Evolutionary conservation across 1,140 invertebrate genomes (phyloP), one percentile per base, ranked within the genome.

Genomic region (Drosophila nasuta): DNA sequence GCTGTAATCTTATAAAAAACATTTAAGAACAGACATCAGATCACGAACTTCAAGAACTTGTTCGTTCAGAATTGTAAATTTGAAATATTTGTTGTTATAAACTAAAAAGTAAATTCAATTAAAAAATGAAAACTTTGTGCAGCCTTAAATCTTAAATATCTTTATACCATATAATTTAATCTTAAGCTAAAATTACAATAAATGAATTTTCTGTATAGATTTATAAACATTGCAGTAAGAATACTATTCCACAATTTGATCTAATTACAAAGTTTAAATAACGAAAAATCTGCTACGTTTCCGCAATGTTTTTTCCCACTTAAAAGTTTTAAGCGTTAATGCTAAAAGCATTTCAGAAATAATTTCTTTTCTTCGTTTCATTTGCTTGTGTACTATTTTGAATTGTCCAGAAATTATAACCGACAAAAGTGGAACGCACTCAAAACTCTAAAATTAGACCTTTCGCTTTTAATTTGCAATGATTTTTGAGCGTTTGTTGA

Each of bases 21-120:
- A 13, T 13, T 13, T 58, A 15, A 38, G 45, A 67, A 59, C 65
- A 48, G 11, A n/a, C 25, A 63, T 10, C 28, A 20, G 11, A 13
- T 4, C 57, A 60, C 45, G 59, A 63, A 20, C 15, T 63, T 5
- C 5, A 38, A 17, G 3, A 33, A 15, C 20, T 59, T 45, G 57
- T 5, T 3, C 2, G n/a, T 6, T 11, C 10, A 45, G 45, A n/a
- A 45, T 54, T 54, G 15, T 8, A 35, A 30, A 30, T 20, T 54
- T 13, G 6, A 5, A 15, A 17, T 10, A 10, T 6, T 17, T 3
- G 1, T 13, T 11, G 1, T 43, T 13, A 5, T 3, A 43, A 43
- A 43, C 4, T 13, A 4, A 5, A 43, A 43, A 13, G 5, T 0
- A 13, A 13, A 13, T 49, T 49, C 10, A 25, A 25, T 17, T 48